phyloP scores from a whole-genome alignment of 2,888 invertebrate species.

The Drosophila colorata region DNA sequence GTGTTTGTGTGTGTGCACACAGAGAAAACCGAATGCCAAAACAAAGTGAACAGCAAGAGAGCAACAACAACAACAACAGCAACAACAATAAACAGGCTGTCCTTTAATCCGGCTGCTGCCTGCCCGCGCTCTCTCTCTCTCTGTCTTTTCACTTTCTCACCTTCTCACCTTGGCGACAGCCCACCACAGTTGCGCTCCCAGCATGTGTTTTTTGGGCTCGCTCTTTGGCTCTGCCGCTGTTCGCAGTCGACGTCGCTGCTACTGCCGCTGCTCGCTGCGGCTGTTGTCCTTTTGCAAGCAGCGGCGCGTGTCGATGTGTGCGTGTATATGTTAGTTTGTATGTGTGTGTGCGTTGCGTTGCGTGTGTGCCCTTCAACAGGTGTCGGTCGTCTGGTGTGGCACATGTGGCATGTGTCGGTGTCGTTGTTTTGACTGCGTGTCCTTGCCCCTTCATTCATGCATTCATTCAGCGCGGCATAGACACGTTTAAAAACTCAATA shows the following conservation, averaged over 20 bases:
- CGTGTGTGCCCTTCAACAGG: conserved; percentile 71
- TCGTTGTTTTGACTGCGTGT: conserved; percentile 61
- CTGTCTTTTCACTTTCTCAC: conserved; percentile 16
- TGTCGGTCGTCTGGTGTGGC: conserved; percentile 60
- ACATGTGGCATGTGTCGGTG: conserved; percentile 63
- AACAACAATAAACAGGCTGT: conserved; percentile 25
- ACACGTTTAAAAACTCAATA: conserved; percentile 25
- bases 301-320: conserved; percentile 68
- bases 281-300: conserved; percentile 69
- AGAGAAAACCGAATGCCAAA: conserved; percentile 60
- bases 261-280: conserved; percentile 18
- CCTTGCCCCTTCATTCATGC: conserved; percentile 63
- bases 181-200: conserved; percentile 48
- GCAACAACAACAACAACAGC: conserved; percentile 24
- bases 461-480: conserved; percentile 36
- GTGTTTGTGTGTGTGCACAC: conserved; percentile 31
- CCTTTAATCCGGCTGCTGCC: conserved; percentile 28
- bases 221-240: conserved; percentile 45
- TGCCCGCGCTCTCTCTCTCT: conserved; percentile 15
- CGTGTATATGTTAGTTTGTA: conserved; percentile 24
- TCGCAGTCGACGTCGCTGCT: conserved; percentile 29
- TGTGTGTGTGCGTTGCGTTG: conserved; percentile 49
- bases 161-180: conserved; percentile 54
- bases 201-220: conserved; percentile 58
- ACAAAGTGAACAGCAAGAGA: conserved; percentile 61